These are phyloP conservation scores for Pararge aegeria DNA, from an alignment of 1,140 invertebrate species.

Conservation along the genomic window DNA sequence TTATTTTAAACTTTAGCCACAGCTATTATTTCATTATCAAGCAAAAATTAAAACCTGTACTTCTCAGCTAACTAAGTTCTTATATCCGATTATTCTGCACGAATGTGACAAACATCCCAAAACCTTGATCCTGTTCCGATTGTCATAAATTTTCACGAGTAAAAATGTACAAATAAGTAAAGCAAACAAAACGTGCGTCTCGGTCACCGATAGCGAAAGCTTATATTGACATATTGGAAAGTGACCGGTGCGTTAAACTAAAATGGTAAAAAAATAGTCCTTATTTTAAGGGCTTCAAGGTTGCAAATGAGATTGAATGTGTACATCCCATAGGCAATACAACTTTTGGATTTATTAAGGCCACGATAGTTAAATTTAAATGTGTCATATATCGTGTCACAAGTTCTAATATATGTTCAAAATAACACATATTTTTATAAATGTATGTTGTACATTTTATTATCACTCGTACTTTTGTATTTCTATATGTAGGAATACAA, in stretches of 20 bases:
- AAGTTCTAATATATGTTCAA: background rate
- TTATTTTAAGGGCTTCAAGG: constrained; percentile 23
- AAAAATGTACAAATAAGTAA: constrained; percentile 48
- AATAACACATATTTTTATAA: too few relatives aligned
- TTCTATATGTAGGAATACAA: too few relatives aligned
- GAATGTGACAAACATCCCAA: background rate
- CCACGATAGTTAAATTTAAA: constrained; percentile 11
- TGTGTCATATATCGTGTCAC: background rate
- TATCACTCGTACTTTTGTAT: too few relatives aligned
- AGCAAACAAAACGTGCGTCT: constrained; percentile 56
- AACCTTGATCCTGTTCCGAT: constrained; percentile 2
- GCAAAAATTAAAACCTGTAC: too few relatives aligned
- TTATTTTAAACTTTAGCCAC: too few relatives aligned
- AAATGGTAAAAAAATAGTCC: constrained; percentile 23
- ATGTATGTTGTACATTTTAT: too few relatives aligned
- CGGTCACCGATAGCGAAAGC: constrained; percentile 73
- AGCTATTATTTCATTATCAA: too few relatives aligned
- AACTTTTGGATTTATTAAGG: constrained; percentile 14
- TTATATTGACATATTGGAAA: constrained; percentile 73
- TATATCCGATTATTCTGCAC: background rate
- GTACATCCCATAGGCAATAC: constrained; percentile 1
- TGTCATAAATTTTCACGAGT: constrained; percentile 3
- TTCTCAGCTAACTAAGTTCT: too few relatives aligned
- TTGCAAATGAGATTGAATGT: constrained; percentile 10
- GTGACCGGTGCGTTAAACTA: constrained; percentile 35